Evolutionary conservation across 2,797 vertebrate genomes (phyloP).

Genomic region (Microhierax caerulescens): DNA sequence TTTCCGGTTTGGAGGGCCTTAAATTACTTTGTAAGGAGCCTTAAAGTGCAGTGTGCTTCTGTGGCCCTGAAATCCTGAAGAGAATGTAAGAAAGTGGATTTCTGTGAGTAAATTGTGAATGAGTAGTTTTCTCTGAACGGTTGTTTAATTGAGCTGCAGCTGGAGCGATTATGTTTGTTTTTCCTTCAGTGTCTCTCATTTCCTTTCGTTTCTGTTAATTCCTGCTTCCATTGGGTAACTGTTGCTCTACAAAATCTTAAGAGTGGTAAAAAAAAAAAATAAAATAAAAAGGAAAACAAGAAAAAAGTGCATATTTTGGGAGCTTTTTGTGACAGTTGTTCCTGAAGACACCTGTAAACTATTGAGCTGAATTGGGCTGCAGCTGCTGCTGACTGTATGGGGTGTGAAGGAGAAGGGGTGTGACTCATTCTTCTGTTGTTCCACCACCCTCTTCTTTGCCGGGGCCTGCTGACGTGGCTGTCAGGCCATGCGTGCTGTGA

Average conservation of each 20-base stretch:
- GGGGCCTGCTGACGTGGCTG: not conserved
- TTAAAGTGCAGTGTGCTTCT: not conserved
- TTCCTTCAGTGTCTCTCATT: constrained; percentile 60
- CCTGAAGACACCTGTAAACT: constrained; percentile 49
- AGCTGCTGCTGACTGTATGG: not conserved
- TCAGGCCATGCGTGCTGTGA: not conserved
- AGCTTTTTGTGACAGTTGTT: constrained; percentile 30
- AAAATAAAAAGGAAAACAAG: not conserved
- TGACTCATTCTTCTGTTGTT: constrained; percentile 14
- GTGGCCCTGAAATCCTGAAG: not conserved
- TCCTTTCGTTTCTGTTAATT: constrained; percentile 63
- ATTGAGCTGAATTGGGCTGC: constrained; percentile 20
- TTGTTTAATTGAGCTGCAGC: constrained; percentile 65
- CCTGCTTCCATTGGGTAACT: constrained; percentile 45
- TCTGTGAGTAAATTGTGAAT: constrained; percentile 27
- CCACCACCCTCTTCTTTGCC: not conserved
- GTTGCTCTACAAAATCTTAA: constrained; percentile 50
- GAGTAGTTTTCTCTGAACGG: constrained; percentile 14
- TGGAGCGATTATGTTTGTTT: constrained; percentile 68
- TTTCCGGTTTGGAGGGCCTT: not conserved
- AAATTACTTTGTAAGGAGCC: not conserved
- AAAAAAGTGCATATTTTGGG: not conserved
- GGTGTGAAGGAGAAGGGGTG: not conserved
- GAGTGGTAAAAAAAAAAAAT: not conserved
- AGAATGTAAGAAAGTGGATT: constrained; percentile 20